A percentile compares a stretch with the other conserved stretches of the same genome.
Evolutionary conservation across 2,797 vertebrate species (phyloP).

Genomic region (Carcharodon carcharias): DNA sequence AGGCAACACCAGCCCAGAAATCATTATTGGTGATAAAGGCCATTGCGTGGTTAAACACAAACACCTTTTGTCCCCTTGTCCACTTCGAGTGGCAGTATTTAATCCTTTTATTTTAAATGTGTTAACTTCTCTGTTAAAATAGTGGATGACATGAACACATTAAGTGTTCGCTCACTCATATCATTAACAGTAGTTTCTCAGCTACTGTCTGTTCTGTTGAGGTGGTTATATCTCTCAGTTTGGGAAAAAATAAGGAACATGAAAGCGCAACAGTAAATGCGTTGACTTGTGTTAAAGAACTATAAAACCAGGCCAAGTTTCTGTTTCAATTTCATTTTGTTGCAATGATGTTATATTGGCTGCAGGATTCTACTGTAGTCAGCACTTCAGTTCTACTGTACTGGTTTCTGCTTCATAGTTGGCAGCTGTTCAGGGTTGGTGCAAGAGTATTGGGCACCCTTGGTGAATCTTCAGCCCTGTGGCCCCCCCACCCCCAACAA

Average conservation of each 20-base stretch:
- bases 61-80: not conserved
- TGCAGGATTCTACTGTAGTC: not conserved
- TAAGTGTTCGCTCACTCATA: not conserved
- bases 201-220: not conserved
- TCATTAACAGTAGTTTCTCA: slow-evolving; percentile 14
- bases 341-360: not conserved
- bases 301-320: not conserved
- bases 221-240: not conserved
- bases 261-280: not conserved
- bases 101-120: not conserved
- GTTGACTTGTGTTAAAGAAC: not conserved
- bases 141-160: not conserved
- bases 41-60: not conserved
- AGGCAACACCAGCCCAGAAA: not conserved
- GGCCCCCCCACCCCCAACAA: too few relatives aligned
- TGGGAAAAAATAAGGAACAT: not conserved
- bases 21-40: not conserved
- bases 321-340: not conserved
- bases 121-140: not conserved
- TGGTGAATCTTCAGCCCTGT: too few relatives aligned
- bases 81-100: not conserved
- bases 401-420: not conserved
- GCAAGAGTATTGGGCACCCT: too few relatives aligned
- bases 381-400: not conserved
- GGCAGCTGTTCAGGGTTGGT: too few relatives aligned